A percentile compares a stretch with the other conserved stretches of the same genome.
phyloP scores from a whole-genome alignment of 2,113 vertebrate species.

The Aldabrachelys gigantea region DNA sequence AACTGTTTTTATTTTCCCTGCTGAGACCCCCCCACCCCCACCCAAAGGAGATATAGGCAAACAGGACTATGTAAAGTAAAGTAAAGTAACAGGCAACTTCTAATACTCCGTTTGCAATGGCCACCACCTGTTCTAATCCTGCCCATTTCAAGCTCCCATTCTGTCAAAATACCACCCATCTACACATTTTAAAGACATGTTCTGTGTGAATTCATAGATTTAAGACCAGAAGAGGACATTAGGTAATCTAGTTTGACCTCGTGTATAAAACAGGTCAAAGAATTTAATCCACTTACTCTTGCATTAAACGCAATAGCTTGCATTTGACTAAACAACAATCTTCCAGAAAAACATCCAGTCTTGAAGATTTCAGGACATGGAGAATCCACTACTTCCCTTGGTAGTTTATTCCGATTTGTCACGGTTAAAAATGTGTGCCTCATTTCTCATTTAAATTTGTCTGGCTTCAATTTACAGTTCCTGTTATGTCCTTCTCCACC shows the following conservation, averaged over 20 bases:
- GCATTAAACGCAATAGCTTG: neutral
- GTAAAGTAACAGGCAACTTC: constrained; percentile 4
- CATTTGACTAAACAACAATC: neutral
- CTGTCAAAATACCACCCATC: constrained; percentile 51
- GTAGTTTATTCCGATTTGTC: rapidly evolving
- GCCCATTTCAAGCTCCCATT: constrained; percentile 69
- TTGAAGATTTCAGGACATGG: rapidly evolving
- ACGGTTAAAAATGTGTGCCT: neutral
- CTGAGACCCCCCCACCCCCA: neutral
- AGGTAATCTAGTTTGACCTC: neutral
- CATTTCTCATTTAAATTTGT: neutral
- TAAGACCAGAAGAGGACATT: neutral
- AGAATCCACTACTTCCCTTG: neutral
- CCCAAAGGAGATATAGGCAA: neutral
- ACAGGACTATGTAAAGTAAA: neutral
- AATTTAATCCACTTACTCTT: neutral
- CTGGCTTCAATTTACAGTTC: neutral
- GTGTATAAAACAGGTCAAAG: neutral
- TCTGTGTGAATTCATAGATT: constrained; percentile 26
- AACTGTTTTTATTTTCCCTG: neutral
- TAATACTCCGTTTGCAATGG: neutral
- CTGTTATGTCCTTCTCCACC: neutral
- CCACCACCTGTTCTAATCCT: constrained; percentile 59
- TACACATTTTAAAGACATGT: constrained; percentile 40
- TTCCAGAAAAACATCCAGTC: neutral